Base-by-base conservation (phyloP, 2,797 vertebrate genomes). In the Toxotes lorentzi region DNA sequence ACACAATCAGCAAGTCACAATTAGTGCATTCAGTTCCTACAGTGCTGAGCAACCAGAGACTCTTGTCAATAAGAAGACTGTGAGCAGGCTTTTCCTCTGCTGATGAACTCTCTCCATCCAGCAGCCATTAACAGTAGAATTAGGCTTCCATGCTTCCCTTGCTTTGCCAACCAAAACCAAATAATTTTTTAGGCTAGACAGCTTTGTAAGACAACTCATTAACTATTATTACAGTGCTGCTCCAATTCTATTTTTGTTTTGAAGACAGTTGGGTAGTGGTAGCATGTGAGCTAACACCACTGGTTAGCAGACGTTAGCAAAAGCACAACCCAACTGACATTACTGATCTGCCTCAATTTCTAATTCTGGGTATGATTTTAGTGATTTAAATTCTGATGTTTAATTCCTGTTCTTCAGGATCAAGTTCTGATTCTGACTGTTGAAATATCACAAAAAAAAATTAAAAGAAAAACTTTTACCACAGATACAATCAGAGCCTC, bases 1-100 rank as follows among this genome's bases (percentile, higher is more conserved):
- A 38, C 63, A 82, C 74, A 76, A 70, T 78, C 64, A 65, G 69
- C 48, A 38, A 66, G 27, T 70, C 41, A 71, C 77, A 78, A 70
- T 57, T 38, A 30, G 38, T 16, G 67, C 54, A 73, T 73, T 83
- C 64, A 78, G 41, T 34, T 63, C 61, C 21, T 53, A 51, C 58
- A 57, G 48, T 24, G 69, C 73, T 34, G 50, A 69, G 70, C 59
- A 32, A 63, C 74, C 54, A 54, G 14, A 72, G 40, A 40, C 64
- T 63, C 35, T 34, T 34, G 35, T 62, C 45, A 73, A 45, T 53
- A 48, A 64, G 45, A 59, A 34, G 53, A 40, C 45, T 66, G 54
- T 51, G 19, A 69, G 63, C 65, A 34, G 57, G 19, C 66, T 60
- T 63, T 73, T 66, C 4, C 11, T 43, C 23, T 35, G 23, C 30